Conservation (phyloP, 2,113 vertebrate species). For the Gadus chalcogrammus region DNA sequence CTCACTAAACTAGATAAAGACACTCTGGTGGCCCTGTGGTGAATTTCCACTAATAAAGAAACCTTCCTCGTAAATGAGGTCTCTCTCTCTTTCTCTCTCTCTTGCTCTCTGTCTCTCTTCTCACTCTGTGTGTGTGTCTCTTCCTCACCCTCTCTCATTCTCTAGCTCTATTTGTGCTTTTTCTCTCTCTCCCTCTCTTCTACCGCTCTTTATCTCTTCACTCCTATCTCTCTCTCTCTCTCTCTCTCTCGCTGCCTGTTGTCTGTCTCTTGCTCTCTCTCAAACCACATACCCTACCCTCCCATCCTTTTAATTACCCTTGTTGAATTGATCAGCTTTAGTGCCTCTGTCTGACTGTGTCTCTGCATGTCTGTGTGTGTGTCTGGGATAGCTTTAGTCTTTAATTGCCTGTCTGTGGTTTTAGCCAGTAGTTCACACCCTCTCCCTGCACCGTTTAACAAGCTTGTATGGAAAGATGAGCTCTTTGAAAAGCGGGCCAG, state of each 20-base stretch:
- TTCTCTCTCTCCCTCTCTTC: not conserved
- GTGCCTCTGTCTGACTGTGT: conserved; percentile 46
- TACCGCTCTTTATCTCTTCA: not conserved
- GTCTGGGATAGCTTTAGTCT: too few species aligned
- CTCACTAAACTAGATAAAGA: too few species aligned
- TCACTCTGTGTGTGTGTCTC: too few species aligned
- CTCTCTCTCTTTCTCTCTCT: not conserved
- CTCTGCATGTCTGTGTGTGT: conserved; percentile 40
- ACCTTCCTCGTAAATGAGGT: not conserved
- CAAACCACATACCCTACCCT: not conserved
- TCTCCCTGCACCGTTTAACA: conserved; percentile 58
- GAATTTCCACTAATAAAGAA: not conserved
- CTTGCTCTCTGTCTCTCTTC: not conserved
- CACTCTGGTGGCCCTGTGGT: not conserved
- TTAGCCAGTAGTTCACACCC: conserved; percentile 64
- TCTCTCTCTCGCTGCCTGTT: not conserved
- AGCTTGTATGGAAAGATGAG: conserved; percentile 51
- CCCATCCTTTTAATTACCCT: conserved; percentile 45
- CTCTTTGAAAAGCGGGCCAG: conserved; percentile 54
- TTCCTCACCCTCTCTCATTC: not conserved
- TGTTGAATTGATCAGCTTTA: conserved; percentile 44
- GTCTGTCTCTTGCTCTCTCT: not conserved
- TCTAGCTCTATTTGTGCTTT: too few species aligned
- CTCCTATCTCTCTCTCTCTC: not conserved
- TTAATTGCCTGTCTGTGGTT: conserved; percentile 54